These are phyloP conservation scores for Poecilobothrus nobilitatus DNA, from an alignment of 2,888 invertebrate genomes.

Conservation along the genomic window DNA sequence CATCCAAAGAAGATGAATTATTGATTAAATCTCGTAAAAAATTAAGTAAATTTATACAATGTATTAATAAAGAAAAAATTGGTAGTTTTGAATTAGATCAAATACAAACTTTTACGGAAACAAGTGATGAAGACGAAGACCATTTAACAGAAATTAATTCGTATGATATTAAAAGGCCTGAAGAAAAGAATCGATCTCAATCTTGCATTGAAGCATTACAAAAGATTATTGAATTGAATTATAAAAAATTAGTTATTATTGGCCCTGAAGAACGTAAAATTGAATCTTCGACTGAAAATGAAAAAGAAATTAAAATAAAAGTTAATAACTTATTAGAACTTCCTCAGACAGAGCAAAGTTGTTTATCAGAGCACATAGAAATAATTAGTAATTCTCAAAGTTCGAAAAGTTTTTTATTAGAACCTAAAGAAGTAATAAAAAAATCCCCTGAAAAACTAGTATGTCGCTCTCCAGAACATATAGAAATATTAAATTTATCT, in stretches of 20 bases:
- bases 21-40: conserved; percentile 11
- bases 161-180: not conserved
- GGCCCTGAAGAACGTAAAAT: not conserved
- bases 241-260: not conserved
- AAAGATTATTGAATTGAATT: not conserved
- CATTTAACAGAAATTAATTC: too few species aligned
- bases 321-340: too few species aligned
- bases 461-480: too few species aligned
- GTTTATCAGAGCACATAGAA: too few species aligned
- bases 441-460: too few species aligned
- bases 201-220: not conserved
- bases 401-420: too few species aligned
- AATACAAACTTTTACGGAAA: not conserved
- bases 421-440: too few species aligned
- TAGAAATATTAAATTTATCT: too few species aligned
- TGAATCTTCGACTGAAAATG: not conserved
- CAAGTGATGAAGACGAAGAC: not conserved
- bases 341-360: too few species aligned
- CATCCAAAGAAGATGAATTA: conserved; percentile 12
- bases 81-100: not conserved
- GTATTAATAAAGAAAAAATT: not conserved
- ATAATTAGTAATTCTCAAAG: too few species aligned
- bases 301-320: too few species aligned
- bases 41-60: conserved; percentile 7
- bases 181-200: not conserved